Conservation (phyloP, 2,888 invertebrate genomes). For the Tipula helvola region DNA sequence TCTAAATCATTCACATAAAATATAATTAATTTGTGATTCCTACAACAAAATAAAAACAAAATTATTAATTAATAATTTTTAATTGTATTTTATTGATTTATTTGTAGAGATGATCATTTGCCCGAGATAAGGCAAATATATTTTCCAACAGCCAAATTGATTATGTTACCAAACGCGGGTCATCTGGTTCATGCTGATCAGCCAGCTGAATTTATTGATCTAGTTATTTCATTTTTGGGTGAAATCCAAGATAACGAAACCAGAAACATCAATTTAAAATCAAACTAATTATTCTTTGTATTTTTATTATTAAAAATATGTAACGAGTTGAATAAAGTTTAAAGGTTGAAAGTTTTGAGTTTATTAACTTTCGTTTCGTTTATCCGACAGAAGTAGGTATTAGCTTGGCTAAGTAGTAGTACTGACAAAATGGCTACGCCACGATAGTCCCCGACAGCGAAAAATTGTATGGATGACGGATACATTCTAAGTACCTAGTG, state of each 20-base stretch:
- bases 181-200: constrained; percentile 89
- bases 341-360: not conserved
- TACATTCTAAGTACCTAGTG: too few relatives aligned
- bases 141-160: constrained; percentile 53
- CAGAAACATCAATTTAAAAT: not conserved
- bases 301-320: too few relatives aligned
- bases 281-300: not conserved
- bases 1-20: constrained; percentile 21
- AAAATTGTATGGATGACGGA: too few relatives aligned
- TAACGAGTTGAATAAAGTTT: not conserved
- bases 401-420: too few relatives aligned
- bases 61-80: constrained; percentile 10
- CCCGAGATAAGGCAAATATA: constrained; percentile 47
- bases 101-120: constrained; percentile 40
- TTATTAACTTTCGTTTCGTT: not conserved
- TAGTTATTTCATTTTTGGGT: not conserved
- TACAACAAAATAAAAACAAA: constrained; percentile 9
- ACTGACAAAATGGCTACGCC: too few relatives aligned
- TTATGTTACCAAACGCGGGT: constrained; percentile 62
- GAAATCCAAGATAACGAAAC: not conserved
- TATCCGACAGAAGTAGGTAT: too few relatives aligned
- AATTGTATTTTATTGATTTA: constrained; percentile 9
- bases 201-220: constrained; percentile 34
- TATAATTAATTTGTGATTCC: not conserved
- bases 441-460: too few relatives aligned